Evolutionary conservation across 2,113 vertebrate species (phyloP).

Genomic region (Potamarius usumacintae): DNA sequence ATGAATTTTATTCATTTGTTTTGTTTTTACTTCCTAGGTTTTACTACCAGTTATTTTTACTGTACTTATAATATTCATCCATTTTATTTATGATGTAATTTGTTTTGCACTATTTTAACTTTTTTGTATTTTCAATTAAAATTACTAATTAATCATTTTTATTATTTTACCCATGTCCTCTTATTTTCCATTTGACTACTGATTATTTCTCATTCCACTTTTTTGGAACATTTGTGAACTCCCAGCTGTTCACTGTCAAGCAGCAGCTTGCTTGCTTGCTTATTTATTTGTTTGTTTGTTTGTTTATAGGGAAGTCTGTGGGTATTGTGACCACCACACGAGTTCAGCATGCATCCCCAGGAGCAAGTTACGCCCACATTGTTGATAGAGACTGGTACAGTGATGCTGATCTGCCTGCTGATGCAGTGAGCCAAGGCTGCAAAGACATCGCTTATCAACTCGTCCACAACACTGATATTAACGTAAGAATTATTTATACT

Average conservation of each 20-base stretch:
- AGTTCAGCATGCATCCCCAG: constrained; percentile 79
- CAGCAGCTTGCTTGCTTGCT: not conserved
- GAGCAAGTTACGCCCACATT: constrained; percentile 69
- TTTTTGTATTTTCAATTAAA: not conserved
- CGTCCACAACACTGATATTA: constrained; percentile 74
- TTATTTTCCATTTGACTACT: not conserved
- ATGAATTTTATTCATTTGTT: not conserved
- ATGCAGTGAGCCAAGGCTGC: constrained; percentile 65
- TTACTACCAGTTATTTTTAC: not conserved
- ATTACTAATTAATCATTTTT: not conserved
- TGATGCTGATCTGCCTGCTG: constrained; percentile 60
- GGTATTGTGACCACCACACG: constrained; percentile 79
- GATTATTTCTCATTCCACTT: not conserved
- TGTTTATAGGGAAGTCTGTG: constrained; percentile 75
- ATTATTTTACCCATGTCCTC: not conserved
- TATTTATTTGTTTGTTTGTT: not conserved
- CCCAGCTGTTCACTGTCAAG: not conserved
- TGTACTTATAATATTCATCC: not conserved
- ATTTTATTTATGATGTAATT: not conserved
- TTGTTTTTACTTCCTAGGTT: not conserved
- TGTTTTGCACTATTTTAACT: not conserved
- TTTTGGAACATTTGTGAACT: not conserved
- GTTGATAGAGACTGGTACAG: constrained; percentile 74
- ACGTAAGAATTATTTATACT: constrained; percentile 66
- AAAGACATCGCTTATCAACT: constrained; percentile 76